Evolutionary conservation across 2,797 vertebrate genomes (phyloP).

Genomic region (Columba guinea): DNA sequence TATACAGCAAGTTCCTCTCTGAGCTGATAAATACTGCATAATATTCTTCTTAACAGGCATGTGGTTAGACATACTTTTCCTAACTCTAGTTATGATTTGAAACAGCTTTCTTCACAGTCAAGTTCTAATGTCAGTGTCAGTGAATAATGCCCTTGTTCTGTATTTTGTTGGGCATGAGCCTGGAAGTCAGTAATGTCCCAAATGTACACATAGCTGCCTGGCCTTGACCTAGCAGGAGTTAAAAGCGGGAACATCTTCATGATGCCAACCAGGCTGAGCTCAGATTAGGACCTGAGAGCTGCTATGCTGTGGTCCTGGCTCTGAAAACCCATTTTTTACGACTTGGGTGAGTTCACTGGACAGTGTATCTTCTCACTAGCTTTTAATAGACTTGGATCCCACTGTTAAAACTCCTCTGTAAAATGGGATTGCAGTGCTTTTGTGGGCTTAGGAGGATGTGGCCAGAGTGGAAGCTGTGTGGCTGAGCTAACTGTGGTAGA

Average conservation of each 20-base stretch:
- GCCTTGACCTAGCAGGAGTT: not conserved
- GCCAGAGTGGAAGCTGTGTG: not conserved
- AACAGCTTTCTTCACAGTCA: not conserved
- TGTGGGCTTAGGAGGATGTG: not conserved
- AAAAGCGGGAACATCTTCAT: not conserved
- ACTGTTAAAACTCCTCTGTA: not conserved
- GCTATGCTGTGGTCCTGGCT: not conserved
- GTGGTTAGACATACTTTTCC: not conserved
- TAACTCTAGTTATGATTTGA: constrained; percentile 18
- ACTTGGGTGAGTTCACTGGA: not conserved
- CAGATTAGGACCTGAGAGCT: not conserved
- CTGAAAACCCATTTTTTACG: not conserved
- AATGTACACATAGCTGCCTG: not conserved
- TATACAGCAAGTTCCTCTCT: not conserved
- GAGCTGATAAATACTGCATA: not conserved
- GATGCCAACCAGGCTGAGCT: not conserved
- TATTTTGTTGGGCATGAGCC: not conserved
- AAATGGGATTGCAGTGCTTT: constrained; percentile 13
- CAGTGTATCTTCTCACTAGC: not conserved
- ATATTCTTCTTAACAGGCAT: not conserved
- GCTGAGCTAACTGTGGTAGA: not conserved
- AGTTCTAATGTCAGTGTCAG: rapidly evolving
- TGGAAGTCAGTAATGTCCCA: not conserved
- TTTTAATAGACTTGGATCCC: constrained; percentile 21
- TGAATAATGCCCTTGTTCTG: constrained; percentile 8